Evolutionary conservation across 2,797 vertebrate species (phyloP).

Genomic region (Sebastes hopkinsi): DNA sequence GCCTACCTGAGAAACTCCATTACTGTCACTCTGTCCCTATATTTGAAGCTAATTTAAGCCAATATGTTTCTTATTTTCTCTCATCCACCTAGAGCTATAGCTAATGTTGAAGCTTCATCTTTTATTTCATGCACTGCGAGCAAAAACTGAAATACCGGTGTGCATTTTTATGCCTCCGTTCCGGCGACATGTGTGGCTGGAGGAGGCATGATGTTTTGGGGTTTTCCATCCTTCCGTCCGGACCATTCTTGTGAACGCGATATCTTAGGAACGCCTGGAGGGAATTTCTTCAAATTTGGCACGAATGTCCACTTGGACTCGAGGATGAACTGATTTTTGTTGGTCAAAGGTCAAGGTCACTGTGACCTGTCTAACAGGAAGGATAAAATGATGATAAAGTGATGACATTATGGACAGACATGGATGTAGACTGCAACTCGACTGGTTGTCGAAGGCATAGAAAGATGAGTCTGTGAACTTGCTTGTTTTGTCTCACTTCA

Average conservation of each 20-base stretch:
- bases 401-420: too few species aligned
- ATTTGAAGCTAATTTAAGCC: background rate
- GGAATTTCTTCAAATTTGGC: too few species aligned
- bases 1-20: background rate
- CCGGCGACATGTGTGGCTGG: too few species aligned
- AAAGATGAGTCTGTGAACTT: background rate
- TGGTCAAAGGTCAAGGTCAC: too few species aligned
- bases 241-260: accelerated
- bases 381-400: too few species aligned
- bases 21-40: background rate
- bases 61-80: background rate
- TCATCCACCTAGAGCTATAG: background rate
- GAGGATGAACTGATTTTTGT: too few species aligned
- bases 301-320: too few species aligned
- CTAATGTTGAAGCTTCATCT: background rate
- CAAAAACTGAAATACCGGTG: background rate
- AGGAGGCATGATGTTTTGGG: too few species aligned
- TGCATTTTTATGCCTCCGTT: background rate
- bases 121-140: background rate
- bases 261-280: too few species aligned
- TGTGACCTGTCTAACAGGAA: too few species aligned
- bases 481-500: background rate
- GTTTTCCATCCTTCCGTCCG: too few species aligned
- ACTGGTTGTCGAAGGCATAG: background rate
- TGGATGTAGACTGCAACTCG: too few species aligned